phyloP scores from a whole-genome alignment of 1,140 invertebrate species.

The Pinna nobilis region DNA sequence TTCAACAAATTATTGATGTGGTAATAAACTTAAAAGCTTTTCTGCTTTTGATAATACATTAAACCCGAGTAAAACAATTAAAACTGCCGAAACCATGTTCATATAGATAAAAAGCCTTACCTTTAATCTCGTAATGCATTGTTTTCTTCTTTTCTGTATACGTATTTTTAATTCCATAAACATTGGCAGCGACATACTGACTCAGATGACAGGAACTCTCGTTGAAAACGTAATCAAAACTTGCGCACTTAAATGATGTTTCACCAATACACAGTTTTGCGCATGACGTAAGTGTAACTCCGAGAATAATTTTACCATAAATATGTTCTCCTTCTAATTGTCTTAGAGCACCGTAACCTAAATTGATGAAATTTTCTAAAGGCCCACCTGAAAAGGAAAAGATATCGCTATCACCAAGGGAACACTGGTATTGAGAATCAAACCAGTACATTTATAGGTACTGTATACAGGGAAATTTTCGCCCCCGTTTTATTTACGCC shows the following conservation, averaged over 20 bases:
- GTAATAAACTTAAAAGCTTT: background rate
- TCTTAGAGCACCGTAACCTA: slow-evolving; percentile 65
- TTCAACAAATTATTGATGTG: background rate
- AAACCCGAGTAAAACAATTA: slow-evolving; percentile 1
- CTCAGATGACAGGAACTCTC: slow-evolving; percentile 68
- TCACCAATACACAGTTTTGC: slow-evolving; percentile 69
- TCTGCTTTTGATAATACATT: no score
- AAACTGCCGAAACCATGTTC: background rate
- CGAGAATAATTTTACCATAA: slow-evolving; percentile 64
- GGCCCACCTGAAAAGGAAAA: slow-evolving; percentile 58
- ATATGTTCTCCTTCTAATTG: slow-evolving; percentile 60
- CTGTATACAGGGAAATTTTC: no score
- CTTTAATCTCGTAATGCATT: slow-evolving; percentile 71
- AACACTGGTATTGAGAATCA: no score
- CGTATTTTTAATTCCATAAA: slow-evolving; percentile 60
- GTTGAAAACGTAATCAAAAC: slow-evolving; percentile 68
- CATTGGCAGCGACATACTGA: slow-evolving; percentile 67
- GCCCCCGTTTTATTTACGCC: no score
- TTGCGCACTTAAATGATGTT: slow-evolving; percentile 63
- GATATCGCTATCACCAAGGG: no score
- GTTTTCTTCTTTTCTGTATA: slow-evolving; percentile 51
- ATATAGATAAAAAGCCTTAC: slow-evolving; percentile 41
- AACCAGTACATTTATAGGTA: no score
- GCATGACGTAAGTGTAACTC: slow-evolving; percentile 66
- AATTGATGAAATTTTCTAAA: slow-evolving; percentile 69